Percentiles rank a stretch among this genome's conserved stretches.
Conservation (phyloP, 2,797 vertebrate species). For the Chromobotia macracanthus region DNA sequence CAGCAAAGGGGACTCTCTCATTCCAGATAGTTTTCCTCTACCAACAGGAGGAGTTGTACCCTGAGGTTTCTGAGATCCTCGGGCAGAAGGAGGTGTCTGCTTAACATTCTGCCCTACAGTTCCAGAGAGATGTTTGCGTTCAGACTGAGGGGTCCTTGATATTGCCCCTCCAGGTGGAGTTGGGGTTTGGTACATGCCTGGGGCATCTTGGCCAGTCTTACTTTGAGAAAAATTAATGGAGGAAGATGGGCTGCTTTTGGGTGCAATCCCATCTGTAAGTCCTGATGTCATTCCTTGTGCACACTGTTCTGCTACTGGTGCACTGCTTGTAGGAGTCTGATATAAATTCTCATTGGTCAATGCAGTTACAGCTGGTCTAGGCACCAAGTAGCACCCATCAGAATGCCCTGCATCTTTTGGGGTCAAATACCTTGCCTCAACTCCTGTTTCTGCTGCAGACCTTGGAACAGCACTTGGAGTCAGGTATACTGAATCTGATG, state of each 20-base stretch:
- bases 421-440: slow-evolving; percentile 74
- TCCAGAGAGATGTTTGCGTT: slow-evolving; percentile 54
- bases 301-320: slow-evolving; percentile 43
- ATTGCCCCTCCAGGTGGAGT: slow-evolving; percentile 63
- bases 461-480: slow-evolving; percentile 69
- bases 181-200: slow-evolving; percentile 76
- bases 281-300: slow-evolving; percentile 22
- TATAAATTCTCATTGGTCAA: slow-evolving; percentile 77
- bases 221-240: slow-evolving; percentile 47
- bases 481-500: slow-evolving; percentile 75
- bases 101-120: slow-evolving; percentile 68
- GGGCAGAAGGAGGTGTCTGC: slow-evolving; percentile 65
- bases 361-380: slow-evolving; percentile 71
- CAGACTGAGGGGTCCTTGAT: slow-evolving; percentile 65
- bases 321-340: slow-evolving; percentile 74
- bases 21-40: slow-evolving; percentile 67
- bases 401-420: slow-evolving; percentile 72
- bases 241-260: slow-evolving; percentile 47
- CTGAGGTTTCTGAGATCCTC: slow-evolving; percentile 68
- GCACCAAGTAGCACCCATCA: slow-evolving; percentile 78
- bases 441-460: slow-evolving; percentile 62
- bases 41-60: slow-evolving; percentile 60
- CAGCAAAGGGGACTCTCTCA: slow-evolving; percentile 76
- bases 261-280: slow-evolving; percentile 47
- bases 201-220: slow-evolving; percentile 67